These are phyloP conservation scores for Coremacera marginata DNA, from an alignment of 2,888 invertebrate genomes.

Conservation along the genomic window DNA sequence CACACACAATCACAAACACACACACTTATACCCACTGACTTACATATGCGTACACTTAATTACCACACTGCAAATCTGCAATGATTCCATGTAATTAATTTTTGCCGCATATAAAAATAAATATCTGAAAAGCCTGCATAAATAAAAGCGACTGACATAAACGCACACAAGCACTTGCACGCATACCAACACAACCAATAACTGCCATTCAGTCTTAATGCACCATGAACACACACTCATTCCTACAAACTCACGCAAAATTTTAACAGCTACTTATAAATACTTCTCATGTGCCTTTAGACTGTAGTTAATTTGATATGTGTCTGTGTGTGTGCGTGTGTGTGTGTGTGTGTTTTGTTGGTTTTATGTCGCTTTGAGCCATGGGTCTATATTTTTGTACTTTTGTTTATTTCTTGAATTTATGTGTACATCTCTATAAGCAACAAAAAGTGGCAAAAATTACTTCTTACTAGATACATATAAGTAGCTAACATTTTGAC, in stretches of 20 bases:
- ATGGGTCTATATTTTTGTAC: no score
- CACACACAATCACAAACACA: neutral
- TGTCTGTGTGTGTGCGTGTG: no score
- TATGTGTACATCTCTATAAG: no score
- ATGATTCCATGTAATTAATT: constrained; percentile 43
- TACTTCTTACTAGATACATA: no score
- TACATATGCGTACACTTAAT: constrained; percentile 40
- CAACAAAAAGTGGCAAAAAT: no score
- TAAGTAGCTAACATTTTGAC: neutral
- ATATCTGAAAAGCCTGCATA: constrained; percentile 15
- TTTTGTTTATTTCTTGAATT: no score
- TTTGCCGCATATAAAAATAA: constrained; percentile 22
- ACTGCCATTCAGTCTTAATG: neutral
- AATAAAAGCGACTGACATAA: neutral
- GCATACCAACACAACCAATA: neutral
- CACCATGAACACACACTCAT: neutral
- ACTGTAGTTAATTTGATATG: no score
- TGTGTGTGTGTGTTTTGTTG: no score
- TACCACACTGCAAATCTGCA: constrained; percentile 52
- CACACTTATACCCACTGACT: neutral
- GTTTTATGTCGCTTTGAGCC: no score
- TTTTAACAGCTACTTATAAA: no score
- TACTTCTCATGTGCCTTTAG: no score
- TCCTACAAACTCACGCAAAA: no score
- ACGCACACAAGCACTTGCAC: neutral